Evolutionary conservation across 2,888 invertebrate genomes (phyloP), one percentile per base, ranked within the genome.

Genomic region (Cremastobaeus sp.): DNA sequence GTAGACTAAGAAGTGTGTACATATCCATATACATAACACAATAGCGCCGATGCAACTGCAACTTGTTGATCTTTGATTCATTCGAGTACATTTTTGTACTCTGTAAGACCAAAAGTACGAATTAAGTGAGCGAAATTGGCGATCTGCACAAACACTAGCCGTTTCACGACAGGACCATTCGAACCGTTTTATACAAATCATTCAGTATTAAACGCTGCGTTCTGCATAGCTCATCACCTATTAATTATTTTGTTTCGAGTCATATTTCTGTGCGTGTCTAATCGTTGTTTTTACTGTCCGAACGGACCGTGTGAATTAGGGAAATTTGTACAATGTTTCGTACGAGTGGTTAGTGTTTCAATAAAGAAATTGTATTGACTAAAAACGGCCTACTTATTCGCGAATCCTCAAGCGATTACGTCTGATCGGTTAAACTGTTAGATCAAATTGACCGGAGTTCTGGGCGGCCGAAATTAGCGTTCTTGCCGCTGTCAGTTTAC

Each of bases 261-360:
- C n/a, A n/a, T n/a, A n/a, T n/a, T n/a, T n/a, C n/a, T n/a, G n/a
- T n/a, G n/a, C n/a, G n/a, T n/a, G n/a, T n/a, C n/a, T n/a, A n/a
- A 11, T 65, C 35, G 11, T 30, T 62, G 18, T 25, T 28, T 48
- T 20, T 32, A 35, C 45, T 2, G 45, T 25, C 14, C 28, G 30
- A 47, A 35, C 8, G n/a, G 32, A 54, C 18, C 8, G 35, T 43
- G 47, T 41, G 57, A 69, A 39, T 35, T 59, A 34, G 17, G 45
- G 14, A 34, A 48, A 18, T 62, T 55, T 71, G 57, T 71, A 71
- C 17, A 57, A 71, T 64, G 17, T 55, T 50, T 64, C 39, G 43
- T 55, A 71, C 48, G 25, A 59, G 25, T 50, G 21, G 34, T 52
- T 52, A 65, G 43, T 30, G 45, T 64, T 57, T 65, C 34, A 62